Evolutionary conservation across 2,888 invertebrate genomes (phyloP).

Genomic region (Neelides folsomi): DNA sequence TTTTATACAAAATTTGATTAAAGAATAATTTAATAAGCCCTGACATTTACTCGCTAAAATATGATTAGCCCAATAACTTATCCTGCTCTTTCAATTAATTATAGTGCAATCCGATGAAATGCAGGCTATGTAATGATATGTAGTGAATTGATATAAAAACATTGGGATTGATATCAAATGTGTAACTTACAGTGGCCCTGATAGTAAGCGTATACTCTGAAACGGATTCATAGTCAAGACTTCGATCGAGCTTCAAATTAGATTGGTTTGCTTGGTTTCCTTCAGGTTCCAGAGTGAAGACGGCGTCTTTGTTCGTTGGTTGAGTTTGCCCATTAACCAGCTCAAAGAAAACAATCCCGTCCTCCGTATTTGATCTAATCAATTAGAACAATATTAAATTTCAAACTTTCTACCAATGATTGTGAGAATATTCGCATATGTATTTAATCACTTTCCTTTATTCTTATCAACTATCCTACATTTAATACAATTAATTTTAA

Average conservation of each 20-base stretch:
- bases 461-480: too few species aligned
- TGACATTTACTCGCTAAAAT: too few species aligned
- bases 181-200: slow-evolving; percentile 48
- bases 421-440: too few species aligned
- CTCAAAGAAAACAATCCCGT: slow-evolving; percentile 59
- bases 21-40: too few species aligned
- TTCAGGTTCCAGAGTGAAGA: slow-evolving; percentile 40
- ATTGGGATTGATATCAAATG: not conserved
- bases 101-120: too few species aligned
- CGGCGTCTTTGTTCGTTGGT: slow-evolving; percentile 70
- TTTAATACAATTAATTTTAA: not conserved
- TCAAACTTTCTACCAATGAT: too few species aligned
- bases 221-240: slow-evolving; percentile 70
- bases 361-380: slow-evolving; percentile 57
- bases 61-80: too few species aligned
- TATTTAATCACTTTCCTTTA: too few species aligned
- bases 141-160: not conserved
- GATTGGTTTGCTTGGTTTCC: slow-evolving; percentile 50
- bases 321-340: slow-evolving; percentile 68
- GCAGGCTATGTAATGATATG: too few species aligned
- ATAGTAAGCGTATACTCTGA: slow-evolving; percentile 71
- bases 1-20: too few species aligned
- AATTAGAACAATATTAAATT: not conserved
- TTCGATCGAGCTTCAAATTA: slow-evolving; percentile 55
- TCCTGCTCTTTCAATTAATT: too few species aligned